Percentiles rank a stretch among this genome's conserved stretches.
These are phyloP conservation scores for Axinella damicornis DNA, from an alignment of 37 sponge, comb jelly and placozoan genomes.

Conservation along the genomic window DNA sequence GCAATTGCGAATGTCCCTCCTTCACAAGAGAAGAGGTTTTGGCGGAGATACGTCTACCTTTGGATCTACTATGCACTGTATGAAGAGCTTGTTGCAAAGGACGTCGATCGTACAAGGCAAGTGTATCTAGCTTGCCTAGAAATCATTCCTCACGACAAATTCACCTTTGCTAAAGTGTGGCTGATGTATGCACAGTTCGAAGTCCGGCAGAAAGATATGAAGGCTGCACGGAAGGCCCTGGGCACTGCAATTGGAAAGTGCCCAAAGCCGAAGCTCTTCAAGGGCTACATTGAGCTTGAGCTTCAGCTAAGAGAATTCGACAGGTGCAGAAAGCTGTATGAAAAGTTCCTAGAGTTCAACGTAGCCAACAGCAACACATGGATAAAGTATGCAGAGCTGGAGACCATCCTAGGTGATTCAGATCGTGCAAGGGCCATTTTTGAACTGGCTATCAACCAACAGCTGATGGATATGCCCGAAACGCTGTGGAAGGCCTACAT, in stretches of 20 bases:
- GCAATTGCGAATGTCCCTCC: slow-evolving; percentile 97
- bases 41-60: slow-evolving; percentile 96
- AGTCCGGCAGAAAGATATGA: slow-evolving; percentile 89
- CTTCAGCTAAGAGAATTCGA: slow-evolving; percentile 98
- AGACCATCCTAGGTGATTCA: slow-evolving; percentile 85
- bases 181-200: slow-evolving; percentile 97
- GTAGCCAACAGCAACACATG: slow-evolving; percentile 91
- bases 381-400: slow-evolving; percentile 96
- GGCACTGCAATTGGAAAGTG: slow-evolving; percentile 96
- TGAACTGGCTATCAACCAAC: slow-evolving; percentile 92
- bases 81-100: slow-evolving; percentile 94
- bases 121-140: slow-evolving; percentile 93
- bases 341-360: slow-evolving; percentile 93
- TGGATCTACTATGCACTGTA: slow-evolving; percentile 99
- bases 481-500: slow-evolving; percentile 98
- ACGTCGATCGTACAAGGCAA: slow-evolving; percentile 85
- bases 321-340: slow-evolving; percentile 96
- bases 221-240: slow-evolving; percentile 87
- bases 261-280: slow-evolving; percentile 96
- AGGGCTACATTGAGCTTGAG: slow-evolving; percentile 96
- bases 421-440: slow-evolving; percentile 94
- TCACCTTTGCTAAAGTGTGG: slow-evolving; percentile 99
- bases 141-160: slow-evolving; percentile 89
- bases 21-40: slow-evolving; percentile 89
- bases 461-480: slow-evolving; percentile 98